These are phyloP conservation scores for Plecturocebus donacophilus DNA, from an alignment of 2,113 vertebrate species.

Conservation along the genomic window DNA sequence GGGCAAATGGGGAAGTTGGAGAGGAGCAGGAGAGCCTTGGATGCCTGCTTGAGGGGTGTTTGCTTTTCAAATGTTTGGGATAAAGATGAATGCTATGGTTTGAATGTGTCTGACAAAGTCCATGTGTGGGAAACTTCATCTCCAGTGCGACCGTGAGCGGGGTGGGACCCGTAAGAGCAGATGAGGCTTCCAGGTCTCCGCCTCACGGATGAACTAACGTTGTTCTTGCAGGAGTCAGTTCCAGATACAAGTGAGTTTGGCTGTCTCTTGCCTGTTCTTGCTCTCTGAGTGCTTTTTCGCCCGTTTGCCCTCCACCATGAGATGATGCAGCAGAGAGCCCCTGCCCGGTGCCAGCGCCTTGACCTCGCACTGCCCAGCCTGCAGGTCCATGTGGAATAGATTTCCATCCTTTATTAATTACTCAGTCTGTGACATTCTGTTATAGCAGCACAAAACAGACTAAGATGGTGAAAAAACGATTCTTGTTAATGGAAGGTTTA, in stretches of 20 bases:
- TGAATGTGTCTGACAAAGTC: neutral
- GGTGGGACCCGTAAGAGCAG: neutral
- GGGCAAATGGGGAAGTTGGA: fast-evolving
- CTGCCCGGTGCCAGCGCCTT: neutral
- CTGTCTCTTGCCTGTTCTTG: no score
- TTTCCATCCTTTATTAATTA: neutral
- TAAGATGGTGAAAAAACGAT: neutral
- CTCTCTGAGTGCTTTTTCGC: no score
- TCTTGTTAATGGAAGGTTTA: neutral
- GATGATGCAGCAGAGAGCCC: neutral
- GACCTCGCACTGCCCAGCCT: neutral
- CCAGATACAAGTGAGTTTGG: neutral
- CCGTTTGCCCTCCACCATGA: neutral
- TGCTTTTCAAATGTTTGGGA: neutral
- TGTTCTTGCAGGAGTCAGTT: no score
- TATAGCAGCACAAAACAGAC: neutral
- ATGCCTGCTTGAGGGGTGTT: neutral
- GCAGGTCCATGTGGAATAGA: neutral
- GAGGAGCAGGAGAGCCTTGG: fast-evolving
- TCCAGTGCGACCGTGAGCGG: neutral
- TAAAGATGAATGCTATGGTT: neutral
- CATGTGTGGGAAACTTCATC: neutral
- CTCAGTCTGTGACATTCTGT: neutral
- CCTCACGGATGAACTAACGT: neutral
- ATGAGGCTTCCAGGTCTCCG: neutral